Percentiles rank a stretch among this genome's conserved stretches.
Evolutionary conservation across 2,113 vertebrate genomes (phyloP).

Genomic region (Danionella cerebrum): DNA sequence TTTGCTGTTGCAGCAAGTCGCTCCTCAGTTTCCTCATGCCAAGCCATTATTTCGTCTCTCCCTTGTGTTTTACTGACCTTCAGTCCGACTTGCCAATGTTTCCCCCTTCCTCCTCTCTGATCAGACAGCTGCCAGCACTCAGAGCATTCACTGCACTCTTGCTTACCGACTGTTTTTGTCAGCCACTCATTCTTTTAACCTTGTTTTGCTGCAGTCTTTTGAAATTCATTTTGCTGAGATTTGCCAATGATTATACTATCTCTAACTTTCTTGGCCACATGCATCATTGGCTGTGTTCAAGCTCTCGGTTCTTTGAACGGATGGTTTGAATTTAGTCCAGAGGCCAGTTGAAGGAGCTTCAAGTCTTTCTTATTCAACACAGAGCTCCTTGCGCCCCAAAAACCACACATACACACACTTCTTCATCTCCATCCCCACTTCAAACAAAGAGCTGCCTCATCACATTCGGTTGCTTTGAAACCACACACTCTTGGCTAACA

Average conservation of each 20-base stretch:
- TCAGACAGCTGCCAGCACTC: constrained; percentile 14
- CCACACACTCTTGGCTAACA: not conserved
- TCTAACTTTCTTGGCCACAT: not conserved
- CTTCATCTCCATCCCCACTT: not conserved
- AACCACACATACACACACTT: not conserved
- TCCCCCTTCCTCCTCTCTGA: not conserved
- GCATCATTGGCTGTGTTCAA: not conserved
- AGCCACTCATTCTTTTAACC: not conserved
- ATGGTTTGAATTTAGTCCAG: constrained; percentile 1
- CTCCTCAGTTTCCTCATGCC: constrained; percentile 20
- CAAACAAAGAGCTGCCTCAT: constrained; percentile 23
- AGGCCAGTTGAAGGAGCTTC: constrained; percentile 10
- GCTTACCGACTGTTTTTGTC: not conserved
- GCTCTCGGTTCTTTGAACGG: not conserved
- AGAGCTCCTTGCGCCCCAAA: not conserved
- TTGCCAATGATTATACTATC: not conserved
- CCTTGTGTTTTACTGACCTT: constrained; percentile 23
- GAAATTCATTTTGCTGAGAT: not conserved
- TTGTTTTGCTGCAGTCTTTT: not conserved
- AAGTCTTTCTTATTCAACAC: constrained; percentile 16
- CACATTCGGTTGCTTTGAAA: constrained; percentile 19
- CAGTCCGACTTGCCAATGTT: constrained; percentile 6
- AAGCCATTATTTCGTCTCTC: constrained; percentile 17
- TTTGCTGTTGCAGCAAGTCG: constrained; percentile 14
- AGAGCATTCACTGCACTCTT: not conserved